These are phyloP conservation scores for Amblyjoppa proteus DNA, from an alignment of 2,888 invertebrate species.

Conservation along the genomic window DNA sequence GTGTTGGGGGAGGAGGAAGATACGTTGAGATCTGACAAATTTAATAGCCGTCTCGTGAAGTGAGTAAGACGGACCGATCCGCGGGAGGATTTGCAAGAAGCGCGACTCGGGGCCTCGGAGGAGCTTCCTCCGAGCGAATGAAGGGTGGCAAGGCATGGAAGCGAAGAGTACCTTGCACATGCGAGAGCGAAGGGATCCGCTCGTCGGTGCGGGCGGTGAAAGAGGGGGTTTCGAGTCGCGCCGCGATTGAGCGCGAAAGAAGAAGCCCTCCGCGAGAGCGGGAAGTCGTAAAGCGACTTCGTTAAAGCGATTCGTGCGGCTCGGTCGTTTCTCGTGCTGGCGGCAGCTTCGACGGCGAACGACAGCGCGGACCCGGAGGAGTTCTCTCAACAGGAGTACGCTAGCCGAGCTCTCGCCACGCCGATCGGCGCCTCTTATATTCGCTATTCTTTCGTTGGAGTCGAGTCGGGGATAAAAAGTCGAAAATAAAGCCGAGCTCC, in stretches of 20 bases:
- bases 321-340: slow-evolving; percentile 60
- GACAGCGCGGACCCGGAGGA: slow-evolving; percentile 17
- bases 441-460: slow-evolving; percentile 24
- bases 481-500: slow-evolving; percentile 51
- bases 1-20: slow-evolving; percentile 1
- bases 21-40: slow-evolving; percentile 61
- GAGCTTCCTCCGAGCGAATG: slow-evolving; percentile 10
- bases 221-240: slow-evolving; percentile 24
- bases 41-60: slow-evolving; percentile 56
- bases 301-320: slow-evolving; percentile 67
- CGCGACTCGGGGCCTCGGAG: slow-evolving; percentile 41
- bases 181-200: neutral
- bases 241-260: slow-evolving; percentile 52
- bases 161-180: neutral
- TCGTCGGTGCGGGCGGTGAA: neutral
- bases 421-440: slow-evolving; percentile 31
- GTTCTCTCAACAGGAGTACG: slow-evolving; percentile 17
- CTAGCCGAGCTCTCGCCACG: neutral
- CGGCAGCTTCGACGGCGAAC: slow-evolving; percentile 31
- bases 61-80: slow-evolving; percentile 53
- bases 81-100: slow-evolving; percentile 51
- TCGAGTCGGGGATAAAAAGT: slow-evolving; percentile 37
- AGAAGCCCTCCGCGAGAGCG: slow-evolving; percentile 60
- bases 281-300: slow-evolving; percentile 70
- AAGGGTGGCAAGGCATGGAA: slow-evolving; percentile 34